Evolutionary conservation across 2,797 vertebrate species (phyloP).

Genomic region (Acanthurus lineatus): DNA sequence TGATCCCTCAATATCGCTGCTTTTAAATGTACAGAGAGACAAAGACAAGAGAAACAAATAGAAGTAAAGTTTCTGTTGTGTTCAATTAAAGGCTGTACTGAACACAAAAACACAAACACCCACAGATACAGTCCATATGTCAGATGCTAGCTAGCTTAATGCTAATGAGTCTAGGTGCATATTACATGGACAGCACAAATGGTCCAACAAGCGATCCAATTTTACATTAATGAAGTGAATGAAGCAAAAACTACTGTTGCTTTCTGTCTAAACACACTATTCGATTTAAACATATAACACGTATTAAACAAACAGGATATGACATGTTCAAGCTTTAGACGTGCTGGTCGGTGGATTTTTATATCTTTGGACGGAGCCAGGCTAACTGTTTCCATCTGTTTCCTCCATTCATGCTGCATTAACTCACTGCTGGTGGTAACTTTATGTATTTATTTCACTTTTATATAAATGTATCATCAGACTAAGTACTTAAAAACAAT

Average conservation of each 20-base stretch:
- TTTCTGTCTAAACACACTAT: neutral
- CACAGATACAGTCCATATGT: neutral
- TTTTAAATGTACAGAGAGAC: neutral
- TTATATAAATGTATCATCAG: neutral
- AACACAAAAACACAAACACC: neutral
- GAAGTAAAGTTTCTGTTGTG: no score
- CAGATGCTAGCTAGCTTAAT: neutral
- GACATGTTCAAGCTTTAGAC: neutral
- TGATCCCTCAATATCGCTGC: slow-evolving; percentile 5
- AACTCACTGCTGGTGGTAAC: neutral
- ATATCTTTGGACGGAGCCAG: neutral
- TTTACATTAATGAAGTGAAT: no score
- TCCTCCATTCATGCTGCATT: neutral
- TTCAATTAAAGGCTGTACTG: neutral
- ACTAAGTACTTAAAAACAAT: neutral
- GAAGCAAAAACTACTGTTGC: neutral
- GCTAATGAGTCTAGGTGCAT: no score
- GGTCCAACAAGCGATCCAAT: no score
- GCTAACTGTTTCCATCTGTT: neutral
- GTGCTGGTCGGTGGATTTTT: neutral
- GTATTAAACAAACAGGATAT: neutral
- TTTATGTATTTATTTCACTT: neutral
- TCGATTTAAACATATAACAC: neutral
- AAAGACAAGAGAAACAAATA: neutral
- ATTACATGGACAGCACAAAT: neutral